A percentile compares a stretch with the other conserved stretches of the same genome.
These are phyloP conservation scores for Phoenoteleia sp. DNA, from an alignment of 2,888 invertebrate species.

Conservation along the genomic window DNA sequence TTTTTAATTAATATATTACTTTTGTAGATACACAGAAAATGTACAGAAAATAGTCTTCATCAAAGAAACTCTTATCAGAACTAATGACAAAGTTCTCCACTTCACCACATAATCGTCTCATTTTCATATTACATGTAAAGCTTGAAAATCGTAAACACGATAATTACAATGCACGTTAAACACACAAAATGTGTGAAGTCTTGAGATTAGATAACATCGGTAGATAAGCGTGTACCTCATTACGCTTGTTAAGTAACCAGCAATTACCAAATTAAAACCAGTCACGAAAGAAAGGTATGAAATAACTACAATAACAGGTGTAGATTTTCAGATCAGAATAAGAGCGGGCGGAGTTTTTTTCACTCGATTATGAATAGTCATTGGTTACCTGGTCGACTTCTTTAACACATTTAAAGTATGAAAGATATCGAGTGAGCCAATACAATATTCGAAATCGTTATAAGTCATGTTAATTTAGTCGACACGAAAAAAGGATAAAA, in stretches of 20 bases:
- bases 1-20: too few species aligned
- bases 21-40: too few species aligned
- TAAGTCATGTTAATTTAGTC: conserved; percentile 37
- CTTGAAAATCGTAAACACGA: conserved; percentile 26
- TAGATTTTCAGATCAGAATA: conserved; percentile 67
- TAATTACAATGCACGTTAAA: conserved; percentile 38
- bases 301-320: conserved; percentile 71
- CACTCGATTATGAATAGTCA: conserved; percentile 66
- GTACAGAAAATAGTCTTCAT: too few species aligned
- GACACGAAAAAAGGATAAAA: conserved; percentile 11
- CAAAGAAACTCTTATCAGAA: too few species aligned
- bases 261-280: conserved; percentile 84
- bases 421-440: conserved; percentile 59
- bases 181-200: conserved; percentile 60
- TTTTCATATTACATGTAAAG: too few species aligned
- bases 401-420: conserved; percentile 54
- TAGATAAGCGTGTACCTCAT: conserved; percentile 75
- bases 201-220: conserved; percentile 75
- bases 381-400: conserved; percentile 61
- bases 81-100: too few species aligned
- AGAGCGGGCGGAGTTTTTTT: conserved; percentile 64
- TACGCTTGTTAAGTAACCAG: conserved; percentile 80
- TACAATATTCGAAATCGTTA: conserved; percentile 49
- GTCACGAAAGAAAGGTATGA: conserved; percentile 76
- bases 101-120: too few species aligned